Base-by-base conservation (phyloP, 2,113 vertebrate genomes). In the Sula dactylatra region DNA sequence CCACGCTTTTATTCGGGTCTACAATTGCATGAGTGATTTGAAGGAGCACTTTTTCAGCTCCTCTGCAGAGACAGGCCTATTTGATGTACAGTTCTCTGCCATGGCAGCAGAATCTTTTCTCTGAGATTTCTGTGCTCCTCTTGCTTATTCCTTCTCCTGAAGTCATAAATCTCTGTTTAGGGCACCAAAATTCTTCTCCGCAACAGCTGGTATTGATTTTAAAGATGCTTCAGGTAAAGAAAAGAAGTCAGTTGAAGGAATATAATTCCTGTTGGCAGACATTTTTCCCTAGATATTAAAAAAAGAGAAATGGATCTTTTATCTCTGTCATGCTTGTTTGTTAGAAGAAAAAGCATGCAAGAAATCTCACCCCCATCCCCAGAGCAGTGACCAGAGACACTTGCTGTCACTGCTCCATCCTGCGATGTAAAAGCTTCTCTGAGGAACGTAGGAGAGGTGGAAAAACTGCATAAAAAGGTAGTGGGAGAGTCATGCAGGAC, bases 131-230 rank as follows among this genome's bases (percentile, higher is more conserved):
- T 96, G 61, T 84, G 36, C 22, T 84, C 3, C 22, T 93, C 54
- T 82, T 69, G 20, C 73, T 92, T 82, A 73, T 62, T 82, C 13
- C 54, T 78, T 82, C 77, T 81, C 52, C 64, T 89, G 44, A 91
- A 94, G 83, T 84, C 52, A 76, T 92, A 93, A 94, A 82, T 95
- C 69, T 93, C 77, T 85, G n/a, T 78, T 92, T 61, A 91, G 94
- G 95, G 92, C 91, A 97, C 49, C 56, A 61, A 88, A 92, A 74
- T 67, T 69, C 27, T 78, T 66, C 64, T 91, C 70, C 9, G 4
- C 32, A 94, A 79, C 96, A 97, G 91, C 77, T 96, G 94, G 84
- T 91, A 87, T 85, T 91, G 73, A 94, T 95, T 96, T 94, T 69
- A 85, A 94, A 45, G 84, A 91, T 93, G 84, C 78, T 95, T 8